Base-by-base conservation (phyloP, 2,888 invertebrate species). In the Diadegma fenestrale region DNA sequence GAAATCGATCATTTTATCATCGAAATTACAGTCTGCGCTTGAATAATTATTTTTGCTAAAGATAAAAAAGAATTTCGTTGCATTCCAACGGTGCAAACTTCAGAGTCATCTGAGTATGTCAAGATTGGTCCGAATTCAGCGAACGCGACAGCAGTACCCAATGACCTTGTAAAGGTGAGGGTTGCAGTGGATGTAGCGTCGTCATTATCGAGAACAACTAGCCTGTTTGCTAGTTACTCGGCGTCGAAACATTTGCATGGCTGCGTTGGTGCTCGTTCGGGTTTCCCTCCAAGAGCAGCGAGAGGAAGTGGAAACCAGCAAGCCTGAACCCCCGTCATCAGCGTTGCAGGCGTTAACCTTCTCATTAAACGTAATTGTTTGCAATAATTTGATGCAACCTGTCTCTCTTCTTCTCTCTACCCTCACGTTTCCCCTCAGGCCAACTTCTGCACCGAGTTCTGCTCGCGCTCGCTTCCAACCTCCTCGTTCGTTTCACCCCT, bases 281-380 rank as follows among this genome's bases (percentile, higher is more conserved):
- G 66, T 77, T 77, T 77, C 82, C 87, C 86, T 77, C 71, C 68
- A 63, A 41, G 45, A 14, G 12, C 12, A 14, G 12, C 12, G 12
- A 58, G 19, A 30, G 45, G 26, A 54, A 48, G 77, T 58, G 37
- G 30, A 66, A 48, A 71, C 51, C 19, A 64, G 33, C 51, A 12
- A 64, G 33, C 72, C 45, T 75, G 41, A 61, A 26, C 30, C 43
- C 71, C 66, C 73, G 22, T 51, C 51, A 81, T 88, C 88, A 87
- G 89, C 87, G 88, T 89, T 87, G 89, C 86, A 80, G 87, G 90
- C 91, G 91, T 92, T 92, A 92, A 92, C 92, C 91, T 91, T 92
- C 92, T 92, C 92, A 92, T 92, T 92, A 92, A 92, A 91, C 91
- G 91, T 92, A 92, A 92, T 92, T 92, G 92, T 92, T 92, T 91